Base-by-base conservation (phyloP, 2,797 vertebrate species). In the Hydrolagus colliei region DNA sequence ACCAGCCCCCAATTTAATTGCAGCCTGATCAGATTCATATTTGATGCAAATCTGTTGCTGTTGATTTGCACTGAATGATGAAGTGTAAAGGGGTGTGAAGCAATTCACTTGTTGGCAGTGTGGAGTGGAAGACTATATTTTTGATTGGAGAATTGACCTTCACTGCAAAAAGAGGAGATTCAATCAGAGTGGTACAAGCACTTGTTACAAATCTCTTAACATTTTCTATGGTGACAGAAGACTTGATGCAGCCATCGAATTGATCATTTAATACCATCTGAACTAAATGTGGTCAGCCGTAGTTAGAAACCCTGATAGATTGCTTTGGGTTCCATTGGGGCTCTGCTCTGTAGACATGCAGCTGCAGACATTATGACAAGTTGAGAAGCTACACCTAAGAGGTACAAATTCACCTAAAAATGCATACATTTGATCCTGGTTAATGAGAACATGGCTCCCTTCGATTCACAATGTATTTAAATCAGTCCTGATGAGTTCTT, bases 251-350 rank as follows among this genome's bases (percentile, higher is more conserved):
- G 62, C 65, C 22, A 20, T 16, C 68, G 79, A 84, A 10, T 10
- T 27, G 68, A 18, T 84, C 68, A 84, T 68, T 84, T 71, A 84
- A 71, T 84, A 35, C 65, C 41, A 41, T 35, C 79, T 18, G 16
- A 71, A 84, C 18, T 71, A 84, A 84, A 84, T 68, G 41, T 84
- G 79, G 79, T 84, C 79, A 71, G 41, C 79, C 79, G 65, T 71
- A 22, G 68, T 82, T 82, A 82, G 67, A 84, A 84, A 41, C 16
- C 27, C 52, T 52, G 79, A 35, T 35, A 71, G 79, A 10, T 68
- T 84, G 32, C 63, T 68, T 84, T 71, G 63, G 10, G 79, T 41
- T 84, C 65, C 65, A 35, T 32, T 20, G 32, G 79, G 62, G 18
- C 79, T n/a, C 16, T 67, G 18, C 79, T n/a, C 16, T 67, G 27